These are phyloP conservation scores for Smittia sp. DNA, from an alignment of 2,888 invertebrate genomes.

Conservation along the genomic window DNA sequence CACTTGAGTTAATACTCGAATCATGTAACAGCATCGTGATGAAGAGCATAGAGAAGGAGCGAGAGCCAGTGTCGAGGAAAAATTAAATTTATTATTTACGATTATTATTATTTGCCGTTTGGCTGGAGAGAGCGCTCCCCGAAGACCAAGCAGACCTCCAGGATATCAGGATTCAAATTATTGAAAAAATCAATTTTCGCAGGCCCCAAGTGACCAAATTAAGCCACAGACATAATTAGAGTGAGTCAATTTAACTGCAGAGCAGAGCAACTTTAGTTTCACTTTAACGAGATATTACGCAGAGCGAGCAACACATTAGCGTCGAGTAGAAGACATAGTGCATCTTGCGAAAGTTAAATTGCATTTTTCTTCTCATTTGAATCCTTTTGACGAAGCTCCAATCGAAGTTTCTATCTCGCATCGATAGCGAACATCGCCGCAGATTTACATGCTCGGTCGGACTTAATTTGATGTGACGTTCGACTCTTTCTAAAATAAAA, in stretches of 20 bases:
- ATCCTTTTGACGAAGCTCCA: too few species aligned
- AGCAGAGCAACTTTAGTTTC: background rate
- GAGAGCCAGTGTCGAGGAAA: conserved; percentile 17
- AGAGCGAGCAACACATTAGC: background rate
- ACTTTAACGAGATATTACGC: background rate
- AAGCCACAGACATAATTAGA: conserved; percentile 11
- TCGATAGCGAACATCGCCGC: too few species aligned
- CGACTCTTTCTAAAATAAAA: background rate
- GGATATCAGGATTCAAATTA: conserved; percentile 22
- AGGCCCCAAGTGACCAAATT: conserved; percentile 10
- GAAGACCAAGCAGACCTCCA: conserved; percentile 4
- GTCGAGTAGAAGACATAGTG: background rate
- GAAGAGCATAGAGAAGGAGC: background rate
- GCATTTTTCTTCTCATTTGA: background rate
- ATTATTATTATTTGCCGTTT: conserved; percentile 22
- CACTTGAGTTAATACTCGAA: conserved; percentile 36
- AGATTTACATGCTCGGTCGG: background rate
- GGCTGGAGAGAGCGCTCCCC: conserved; percentile 18
- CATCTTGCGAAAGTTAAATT: background rate
- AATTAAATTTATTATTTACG: conserved; percentile 40
- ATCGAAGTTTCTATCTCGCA: too few species aligned
- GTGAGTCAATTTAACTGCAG: background rate
- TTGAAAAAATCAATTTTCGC: conserved; percentile 26
- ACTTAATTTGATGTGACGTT: conserved; percentile 4
- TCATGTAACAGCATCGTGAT: conserved; percentile 18